phyloP scores from a whole-genome alignment of 2,888 invertebrate genomes.

The Xestia sexstrigata region DNA sequence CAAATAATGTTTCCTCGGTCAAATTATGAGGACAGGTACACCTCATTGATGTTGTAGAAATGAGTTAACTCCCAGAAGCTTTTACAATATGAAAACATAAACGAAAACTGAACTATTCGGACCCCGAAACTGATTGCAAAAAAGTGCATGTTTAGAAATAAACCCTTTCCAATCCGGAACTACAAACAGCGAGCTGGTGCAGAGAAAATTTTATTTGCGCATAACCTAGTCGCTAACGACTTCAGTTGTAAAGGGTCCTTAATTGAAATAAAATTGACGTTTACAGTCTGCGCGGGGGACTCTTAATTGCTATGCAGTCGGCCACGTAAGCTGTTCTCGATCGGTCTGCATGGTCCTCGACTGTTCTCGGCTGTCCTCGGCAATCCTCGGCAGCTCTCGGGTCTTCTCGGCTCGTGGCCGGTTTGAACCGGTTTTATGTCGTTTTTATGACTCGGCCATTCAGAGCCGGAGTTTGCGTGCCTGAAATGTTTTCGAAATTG shows the following conservation, averaged over 20 bases:
- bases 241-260: slow-evolving; percentile 72
- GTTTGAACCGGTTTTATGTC: slow-evolving; percentile 67
- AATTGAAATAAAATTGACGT: slow-evolving; percentile 82
- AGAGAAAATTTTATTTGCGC: slow-evolving; percentile 64
- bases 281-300: slow-evolving; percentile 71
- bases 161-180: slow-evolving; percentile 40
- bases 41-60: not conserved
- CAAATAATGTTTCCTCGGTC: not conserved
- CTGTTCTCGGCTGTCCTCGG: slow-evolving; percentile 59
- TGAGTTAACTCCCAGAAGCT: not conserved
- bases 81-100: not conserved
- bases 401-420: slow-evolving; percentile 59
- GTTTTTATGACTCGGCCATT: slow-evolving; percentile 70
- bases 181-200: slow-evolving; percentile 45
- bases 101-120: not conserved
- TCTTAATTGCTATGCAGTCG: slow-evolving; percentile 77
- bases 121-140: slow-evolving; percentile 7
- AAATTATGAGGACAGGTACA: not conserved
- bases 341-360: slow-evolving; percentile 60
- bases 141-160: slow-evolving; percentile 27
- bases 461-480: slow-evolving; percentile 64
- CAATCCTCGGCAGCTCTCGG: slow-evolving; percentile 53
- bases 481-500: slow-evolving; percentile 67
- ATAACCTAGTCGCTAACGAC: slow-evolving; percentile 73
- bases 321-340: slow-evolving; percentile 73